Evolutionary conservation across 2,797 vertebrate species (phyloP).

Genomic region (Gymnoscopelus braueri): DNA sequence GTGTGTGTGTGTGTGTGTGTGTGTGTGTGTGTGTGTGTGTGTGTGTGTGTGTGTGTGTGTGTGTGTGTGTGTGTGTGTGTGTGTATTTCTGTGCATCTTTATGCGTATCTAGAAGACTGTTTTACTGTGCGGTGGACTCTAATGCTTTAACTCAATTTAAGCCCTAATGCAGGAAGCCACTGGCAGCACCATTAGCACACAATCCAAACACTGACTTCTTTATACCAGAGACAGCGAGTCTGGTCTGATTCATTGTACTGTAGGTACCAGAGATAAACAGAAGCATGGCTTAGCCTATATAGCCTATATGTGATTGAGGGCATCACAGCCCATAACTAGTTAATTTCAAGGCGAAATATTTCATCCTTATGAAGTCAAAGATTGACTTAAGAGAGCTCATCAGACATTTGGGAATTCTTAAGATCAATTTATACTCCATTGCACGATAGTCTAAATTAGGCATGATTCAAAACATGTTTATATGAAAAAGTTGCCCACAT

Average conservation of each 20-base stretch:
- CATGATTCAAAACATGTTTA: background rate
- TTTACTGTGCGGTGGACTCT: slow-evolving; percentile 28
- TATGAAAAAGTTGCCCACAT: background rate
- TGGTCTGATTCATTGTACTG: slow-evolving; percentile 14
- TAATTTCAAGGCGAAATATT: too few species aligned
- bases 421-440: too few species aligned
- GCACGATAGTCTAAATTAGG: too few species aligned
- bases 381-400: too few species aligned
- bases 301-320: background rate
- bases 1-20: slow-evolving; percentile 16
- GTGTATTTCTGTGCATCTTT: background rate
- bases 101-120: slow-evolving; percentile 8
- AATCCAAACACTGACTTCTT: slow-evolving; percentile 40
- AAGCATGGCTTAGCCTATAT: background rate
- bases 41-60: slow-evolving; percentile 30
- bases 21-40: slow-evolving; percentile 3
- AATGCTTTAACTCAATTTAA: slow-evolving; percentile 62
- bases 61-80: slow-evolving; percentile 2
- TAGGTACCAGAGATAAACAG: background rate
- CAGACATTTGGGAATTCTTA: too few species aligned
- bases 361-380: too few species aligned
- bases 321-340: too few species aligned
- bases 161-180: slow-evolving; percentile 58
- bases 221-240: slow-evolving; percentile 9
- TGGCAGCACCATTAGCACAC: slow-evolving; percentile 33